Evolutionary conservation across 2,888 invertebrate species (phyloP), one percentile per base, ranked within the genome.

Genomic region (Synergus japonicus): DNA sequence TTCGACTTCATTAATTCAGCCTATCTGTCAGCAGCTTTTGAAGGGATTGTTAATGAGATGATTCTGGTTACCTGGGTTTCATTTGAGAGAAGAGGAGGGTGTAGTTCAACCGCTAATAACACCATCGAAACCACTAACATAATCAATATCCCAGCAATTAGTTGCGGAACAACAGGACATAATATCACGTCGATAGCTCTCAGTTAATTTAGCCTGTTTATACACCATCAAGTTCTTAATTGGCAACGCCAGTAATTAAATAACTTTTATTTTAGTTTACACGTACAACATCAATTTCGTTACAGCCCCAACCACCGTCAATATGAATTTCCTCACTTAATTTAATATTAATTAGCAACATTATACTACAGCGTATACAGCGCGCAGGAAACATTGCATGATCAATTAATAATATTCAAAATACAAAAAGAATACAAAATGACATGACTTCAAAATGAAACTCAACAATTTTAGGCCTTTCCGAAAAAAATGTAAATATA

Each of bases 121-220:
- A 79, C 79, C 76, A 77, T 76, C 77, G 77, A 46, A 77, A 79
- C 81, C 81, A 65, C 76, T 81, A 81, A 79, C 77, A 79, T 79
- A 81, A 79, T 81, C 79, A 79, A 81, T 81, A 81, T 81, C 79
- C 76, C 63, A 76, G 63, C 46, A 76, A 76, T 76, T 76, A 64
- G 63, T 44, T 46, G 29, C 73, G n/a, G 37, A n/a, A 73, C 69
- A 73, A 54, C 76, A 76, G 60, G 63, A 63, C 43, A 63, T 76
- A 63, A 76, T 76, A 63, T 76, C 63, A 37, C 63, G 54, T 54
- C 54, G 37, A 73, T 73, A 76, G 63, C 76, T 63, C 60, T 37
- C 43, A 64, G 76, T 63, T 76, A 76, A 76, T 76, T 63, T 76
- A 60, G 18, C 29, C n/a, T 1, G n/a, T 12, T 54, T 73, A 54